Evolutionary conservation across 35 echinoderm and acorn worm species (phyloP), one percentile per base, ranked within the genome.

Genomic region (Amphiura filiformis): DNA sequence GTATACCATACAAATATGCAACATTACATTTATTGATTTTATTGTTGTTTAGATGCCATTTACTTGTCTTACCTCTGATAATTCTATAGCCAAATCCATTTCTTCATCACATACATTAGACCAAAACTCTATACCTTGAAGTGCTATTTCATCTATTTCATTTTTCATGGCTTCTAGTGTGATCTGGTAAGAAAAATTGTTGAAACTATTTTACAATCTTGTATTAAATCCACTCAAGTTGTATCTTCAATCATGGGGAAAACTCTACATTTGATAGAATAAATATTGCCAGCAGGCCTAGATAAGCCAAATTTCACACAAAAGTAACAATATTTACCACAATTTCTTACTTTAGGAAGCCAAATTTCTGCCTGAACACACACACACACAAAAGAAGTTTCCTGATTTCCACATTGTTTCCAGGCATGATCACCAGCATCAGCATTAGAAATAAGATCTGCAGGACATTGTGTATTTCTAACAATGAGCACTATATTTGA

Each of bases 61-160:
- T n/a, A n/a, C n/a, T n/a, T n/a, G 4, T 47, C 78, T 35, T 76
- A 97, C 96, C 91, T 98, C 96, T 85, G 93, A 91, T 32, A 76
- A 76, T 76, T 98, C 96, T 57, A 98, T 98, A 38, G 92, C 86
- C 17, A 98, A 81, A 77, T 98, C 96, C 96, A 98, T 98, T 89
- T 98, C 96, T 76, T 98, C 96, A 90, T 98, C 96, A 81, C 96
- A 98, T 36, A 98, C 90, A 83, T 94, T 98, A 31, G 96, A 98
- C 96, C 96, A 98, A 78, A 98, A 98, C 42, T 98, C 96, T 28
- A 98, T 98, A 32, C 96, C 96, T 56, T 98, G 96, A 31, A 98
- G 86, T 15, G 93, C 89, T 75, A 98, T 87, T 79, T 94, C 96
- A 94, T 98, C 96, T 11, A 84, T 84, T 32, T 86, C 77, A 85